A percentile compares a stretch with the other conserved stretches of the same genome.
Evolutionary conservation across 2,113 vertebrate genomes (phyloP).

Genomic region (Corythoichthys haematopterus): DNA sequence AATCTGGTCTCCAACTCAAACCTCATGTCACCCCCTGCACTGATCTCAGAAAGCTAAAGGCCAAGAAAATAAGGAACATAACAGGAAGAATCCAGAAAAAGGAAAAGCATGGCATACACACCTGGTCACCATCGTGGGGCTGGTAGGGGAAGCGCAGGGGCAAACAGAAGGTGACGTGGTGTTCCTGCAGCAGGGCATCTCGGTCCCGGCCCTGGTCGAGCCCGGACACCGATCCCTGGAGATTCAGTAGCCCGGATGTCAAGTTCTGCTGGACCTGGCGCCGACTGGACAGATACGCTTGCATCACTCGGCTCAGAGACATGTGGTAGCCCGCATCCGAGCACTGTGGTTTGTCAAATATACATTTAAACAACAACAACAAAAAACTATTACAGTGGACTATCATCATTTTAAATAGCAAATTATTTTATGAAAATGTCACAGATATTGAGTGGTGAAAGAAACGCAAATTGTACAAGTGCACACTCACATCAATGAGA

Average conservation of each 20-base stretch:
- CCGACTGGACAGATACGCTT: slow-evolving; percentile 71
- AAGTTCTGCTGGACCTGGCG: slow-evolving; percentile 70
- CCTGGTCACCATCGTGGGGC: slow-evolving; percentile 84
- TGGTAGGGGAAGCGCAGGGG: slow-evolving; percentile 79
- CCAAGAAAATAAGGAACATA: not conserved
- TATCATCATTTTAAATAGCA: not conserved
- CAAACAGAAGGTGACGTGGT: slow-evolving; percentile 76
- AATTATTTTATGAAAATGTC: not conserved
- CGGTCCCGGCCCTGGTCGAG: slow-evolving; percentile 78
- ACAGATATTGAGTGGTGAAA: not conserved
- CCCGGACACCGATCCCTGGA: slow-evolving; percentile 66
- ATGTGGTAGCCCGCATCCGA: slow-evolving; percentile 82
- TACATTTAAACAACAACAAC: not conserved
- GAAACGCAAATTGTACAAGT: not conserved
- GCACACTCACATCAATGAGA: slow-evolving; percentile 79
- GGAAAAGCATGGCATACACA: slow-evolving; percentile 36
- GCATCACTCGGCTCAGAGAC: slow-evolving; percentile 72
- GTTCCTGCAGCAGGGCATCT: slow-evolving; percentile 75
- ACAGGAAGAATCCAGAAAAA: not conserved
- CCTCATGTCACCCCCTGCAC: slow-evolving; percentile 70
- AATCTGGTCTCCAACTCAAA: slow-evolving; percentile 78
- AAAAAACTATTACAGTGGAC: not conserved
- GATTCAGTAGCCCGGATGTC: slow-evolving; percentile 67
- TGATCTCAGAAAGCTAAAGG: slow-evolving; percentile 76
- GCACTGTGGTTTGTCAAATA: slow-evolving; percentile 62